A percentile compares a stretch with the other conserved stretches of the same genome.
These are phyloP conservation scores for Lysiphlebus fabarum DNA, from an alignment of 1,140 invertebrate genomes.

Conservation along the genomic window DNA sequence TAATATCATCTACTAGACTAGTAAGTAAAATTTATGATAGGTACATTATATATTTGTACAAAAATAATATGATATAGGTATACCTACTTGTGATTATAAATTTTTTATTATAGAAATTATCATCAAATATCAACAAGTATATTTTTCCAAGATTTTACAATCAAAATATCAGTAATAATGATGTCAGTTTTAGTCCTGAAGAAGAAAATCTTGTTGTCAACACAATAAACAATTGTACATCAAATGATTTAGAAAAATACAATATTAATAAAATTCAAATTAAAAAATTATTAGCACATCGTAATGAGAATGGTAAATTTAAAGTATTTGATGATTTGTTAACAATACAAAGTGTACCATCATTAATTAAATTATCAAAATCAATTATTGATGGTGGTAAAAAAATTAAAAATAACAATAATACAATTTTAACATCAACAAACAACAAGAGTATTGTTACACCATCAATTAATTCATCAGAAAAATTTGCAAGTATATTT, in stretches of 20 bases:
- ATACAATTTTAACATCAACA: neutral
- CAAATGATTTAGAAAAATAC: constrained; percentile 18
- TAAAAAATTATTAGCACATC: constrained; percentile 15
- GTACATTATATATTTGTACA: no score
- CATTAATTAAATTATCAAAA: constrained; percentile 19
- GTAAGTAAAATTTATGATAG: no score
- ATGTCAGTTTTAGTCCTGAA: constrained; percentile 1
- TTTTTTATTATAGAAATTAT: no score
- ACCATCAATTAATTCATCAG: constrained; percentile 10
- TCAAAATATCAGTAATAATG: no score
- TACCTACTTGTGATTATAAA: no score
- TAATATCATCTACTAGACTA: no score
- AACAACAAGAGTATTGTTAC: constrained; percentile 1
- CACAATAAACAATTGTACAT: constrained; percentile 19
- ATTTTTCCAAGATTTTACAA: no score
- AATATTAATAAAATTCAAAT: constrained; percentile 16
- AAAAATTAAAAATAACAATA: neutral
- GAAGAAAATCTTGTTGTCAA: constrained; percentile 14
- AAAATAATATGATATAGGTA: no score
- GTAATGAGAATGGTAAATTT: constrained; percentile 17
- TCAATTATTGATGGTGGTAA: constrained; percentile 19
- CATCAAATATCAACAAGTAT: neutral
- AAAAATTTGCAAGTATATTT: constrained; percentile 5
- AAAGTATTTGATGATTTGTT: constrained; percentile 11
- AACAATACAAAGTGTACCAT: constrained; percentile 16